phyloP scores from a whole-genome alignment of 1,140 invertebrate genomes.

The Semibalanus balanoides region DNA sequence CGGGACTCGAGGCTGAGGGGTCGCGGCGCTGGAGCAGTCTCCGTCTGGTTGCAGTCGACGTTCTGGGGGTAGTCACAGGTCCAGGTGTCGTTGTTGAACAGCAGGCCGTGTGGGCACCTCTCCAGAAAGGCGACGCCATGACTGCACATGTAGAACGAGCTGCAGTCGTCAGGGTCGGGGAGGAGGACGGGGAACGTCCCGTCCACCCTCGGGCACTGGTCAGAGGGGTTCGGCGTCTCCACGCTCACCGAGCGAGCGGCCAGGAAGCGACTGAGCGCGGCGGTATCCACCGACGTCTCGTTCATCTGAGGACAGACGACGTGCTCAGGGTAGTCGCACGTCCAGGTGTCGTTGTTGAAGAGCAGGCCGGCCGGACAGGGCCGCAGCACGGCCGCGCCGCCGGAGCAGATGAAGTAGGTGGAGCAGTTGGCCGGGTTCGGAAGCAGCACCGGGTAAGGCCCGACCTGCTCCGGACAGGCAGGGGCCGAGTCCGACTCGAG shows the following conservation, averaged over 20 bases:
- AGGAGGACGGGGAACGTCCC: not conserved
- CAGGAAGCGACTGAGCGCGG: too few species aligned
- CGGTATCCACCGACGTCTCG: not conserved
- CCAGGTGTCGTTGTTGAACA: not conserved
- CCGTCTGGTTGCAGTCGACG: not conserved
- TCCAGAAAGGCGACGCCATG: not conserved
- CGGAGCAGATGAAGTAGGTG: not conserved
- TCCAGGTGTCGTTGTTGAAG: not conserved
- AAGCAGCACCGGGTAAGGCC: not conserved
- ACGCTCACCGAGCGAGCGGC: too few species aligned
- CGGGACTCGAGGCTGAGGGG: too few species aligned
- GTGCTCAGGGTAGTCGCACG: not conserved
- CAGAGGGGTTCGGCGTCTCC: too few species aligned
- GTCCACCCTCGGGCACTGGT: not conserved
- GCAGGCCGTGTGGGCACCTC: not conserved
- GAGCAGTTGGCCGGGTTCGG: not conserved
- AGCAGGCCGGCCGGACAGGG: not conserved
- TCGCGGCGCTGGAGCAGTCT: not conserved
- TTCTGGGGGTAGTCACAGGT: not conserved
- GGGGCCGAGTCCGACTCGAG: too few species aligned
- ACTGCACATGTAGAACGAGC: not conserved
- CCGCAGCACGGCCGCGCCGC: not conserved
- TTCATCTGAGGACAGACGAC: not conserved
- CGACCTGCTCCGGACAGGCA: not conserved
- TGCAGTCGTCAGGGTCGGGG: not conserved